phyloP scores from a whole-genome alignment of 1,140 invertebrate genomes.

The Drosophila virilis region DNA sequence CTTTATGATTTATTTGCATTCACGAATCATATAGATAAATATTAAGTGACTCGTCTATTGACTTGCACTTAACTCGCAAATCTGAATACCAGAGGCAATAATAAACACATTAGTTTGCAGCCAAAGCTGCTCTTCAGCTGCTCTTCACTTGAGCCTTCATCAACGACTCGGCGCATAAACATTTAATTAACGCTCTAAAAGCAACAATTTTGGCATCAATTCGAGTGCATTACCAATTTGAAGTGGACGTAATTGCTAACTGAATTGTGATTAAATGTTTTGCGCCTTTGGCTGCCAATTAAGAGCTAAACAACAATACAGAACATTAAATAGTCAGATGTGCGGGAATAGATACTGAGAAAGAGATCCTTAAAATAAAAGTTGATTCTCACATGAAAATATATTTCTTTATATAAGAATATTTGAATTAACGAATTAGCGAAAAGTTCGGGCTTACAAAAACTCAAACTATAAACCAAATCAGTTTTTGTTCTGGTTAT shows the following conservation, averaged over 20 bases:
- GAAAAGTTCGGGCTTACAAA: too few relatives aligned
- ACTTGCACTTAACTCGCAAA: constrained; percentile 8
- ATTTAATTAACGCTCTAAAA: constrained; percentile 25
- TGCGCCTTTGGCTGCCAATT: constrained; percentile 16
- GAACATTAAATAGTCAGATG: too few relatives aligned
- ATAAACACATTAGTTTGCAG: constrained; percentile 17
- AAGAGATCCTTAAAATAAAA: too few relatives aligned
- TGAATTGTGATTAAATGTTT: constrained; percentile 12
- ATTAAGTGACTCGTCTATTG: constrained; percentile 2
- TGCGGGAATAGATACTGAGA: too few relatives aligned
- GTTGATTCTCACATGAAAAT: too few relatives aligned
- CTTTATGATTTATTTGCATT: neutral
- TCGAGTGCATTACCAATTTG: neutral
- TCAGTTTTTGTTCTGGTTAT: too few relatives aligned
- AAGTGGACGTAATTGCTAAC: constrained; percentile 17
- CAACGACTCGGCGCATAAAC: neutral
- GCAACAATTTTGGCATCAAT: constrained; percentile 20
- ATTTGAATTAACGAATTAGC: too few relatives aligned
- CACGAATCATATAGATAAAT: constrained; percentile 4
- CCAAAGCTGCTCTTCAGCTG: neutral
- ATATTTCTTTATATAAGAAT: too few relatives aligned
- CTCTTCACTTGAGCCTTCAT: neutral
- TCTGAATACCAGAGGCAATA: neutral
- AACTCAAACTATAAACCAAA: too few relatives aligned
- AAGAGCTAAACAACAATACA: neutral